Base-by-base conservation (phyloP, 2,888 invertebrate species). In the Amiota mariae region DNA sequence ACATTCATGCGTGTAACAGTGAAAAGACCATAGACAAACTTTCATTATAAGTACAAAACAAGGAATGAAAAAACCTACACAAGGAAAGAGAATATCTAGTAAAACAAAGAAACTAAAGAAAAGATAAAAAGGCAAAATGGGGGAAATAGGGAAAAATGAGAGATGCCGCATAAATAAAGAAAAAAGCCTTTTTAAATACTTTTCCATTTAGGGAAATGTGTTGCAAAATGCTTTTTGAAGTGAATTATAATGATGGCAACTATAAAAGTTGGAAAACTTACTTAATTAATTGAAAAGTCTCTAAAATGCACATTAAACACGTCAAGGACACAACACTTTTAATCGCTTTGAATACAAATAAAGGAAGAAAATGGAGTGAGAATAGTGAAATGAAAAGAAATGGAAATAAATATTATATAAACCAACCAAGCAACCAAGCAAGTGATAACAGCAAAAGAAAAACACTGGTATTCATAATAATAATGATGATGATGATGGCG, bases 261-360 rank as follows among this genome's bases (percentile, higher is more conserved):
- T 51, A n/a, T 2, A 8, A 51, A n/a, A 51, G 46, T 46, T 18
- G 66, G 10, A 73, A 78, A 80, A 82, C 74, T 85, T 80, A 81
- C 75, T 84, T 85, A 83, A 85, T 83, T 85, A 85, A 83, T 83
- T 83, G 78, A 81, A 82, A 84, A 82, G 63, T 46, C 24, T 63
- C 24, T 24, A 68, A 54, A 54, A 20, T 51, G 67, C 67, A 24
- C 67, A 54, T 68, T 68, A 63, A 63, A 46, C 63, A 63, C 36
- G 63, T 51, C 66, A 66, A 68, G 54, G 67, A 20, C 67, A 68
- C 36, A 20, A 15, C 54, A 54, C 8, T 54, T 13, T 54, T 15
- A n/a, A 54, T n/a, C 8, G 15, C n/a, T 54, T 54, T 54, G 13
- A 59, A 36, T 36, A 36, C 36, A 36, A 36, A 36, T 36, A 36